Base-by-base conservation (phyloP, 1,140 invertebrate species). In the Aphaenogaster ashmeadi region DNA sequence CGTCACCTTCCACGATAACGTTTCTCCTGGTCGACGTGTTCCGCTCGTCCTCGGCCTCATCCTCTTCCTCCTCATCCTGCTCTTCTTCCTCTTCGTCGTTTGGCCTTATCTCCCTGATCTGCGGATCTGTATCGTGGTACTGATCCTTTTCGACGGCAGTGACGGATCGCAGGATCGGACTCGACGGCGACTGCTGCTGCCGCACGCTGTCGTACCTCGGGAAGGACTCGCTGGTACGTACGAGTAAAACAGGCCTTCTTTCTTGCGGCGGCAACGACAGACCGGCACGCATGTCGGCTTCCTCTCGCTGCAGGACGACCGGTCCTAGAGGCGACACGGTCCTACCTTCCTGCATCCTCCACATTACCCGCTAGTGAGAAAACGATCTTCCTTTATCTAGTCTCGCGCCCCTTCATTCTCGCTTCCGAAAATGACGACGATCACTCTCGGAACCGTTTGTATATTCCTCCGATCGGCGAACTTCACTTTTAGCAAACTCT, bases 321-420 rank as follows among this genome's bases (percentile, higher is more conserved):
- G 94, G 93, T 87, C 92, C 94, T 56, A 95, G 75, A 36, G 95
- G 94, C 88, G 94, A 94, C 93, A 93, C 93, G 84, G 91, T 93
- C 86, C 93, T 94, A 79, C 93, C 87, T 85, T 95, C 93, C 84
- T 95, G 95, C 95, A 94, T 95, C 86, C 91, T 95, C 93, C 92
- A 94, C 93, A 93, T 93, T 87, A 91, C 92, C 89, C 80, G 58
- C 75, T 33, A 21, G 7, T 69, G 8, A 60, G 18, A 38, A 67
- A 54, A 67, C 52, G 77, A 91, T 38, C 84, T 33, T 41, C 60
- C 77, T 90, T 86, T 93, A 93, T 80, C 92, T 89, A 27, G 21
- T 83, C 38, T 36, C 86, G n/a, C 78, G 84, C 27, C 27, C 18
- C 86, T 72, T 78, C 87, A 88, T 90, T 9, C 27, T 80, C 38